A percentile compares a stretch with the other conserved stretches of the same genome.
Conservation (phyloP, 2,797 vertebrate species). For the Channallabes apus region DNA sequence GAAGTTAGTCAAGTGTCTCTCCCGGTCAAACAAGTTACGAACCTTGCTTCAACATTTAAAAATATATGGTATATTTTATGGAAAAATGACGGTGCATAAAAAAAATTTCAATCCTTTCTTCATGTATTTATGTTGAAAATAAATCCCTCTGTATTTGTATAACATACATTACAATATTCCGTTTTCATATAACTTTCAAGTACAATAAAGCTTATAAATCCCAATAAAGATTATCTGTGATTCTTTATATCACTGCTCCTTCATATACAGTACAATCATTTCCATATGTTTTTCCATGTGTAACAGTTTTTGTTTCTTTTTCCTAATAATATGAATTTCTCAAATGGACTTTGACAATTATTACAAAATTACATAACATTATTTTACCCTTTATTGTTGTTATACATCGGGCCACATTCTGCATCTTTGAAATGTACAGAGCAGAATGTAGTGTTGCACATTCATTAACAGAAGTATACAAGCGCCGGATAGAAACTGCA, state of each 20-base stretch:
- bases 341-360: neutral
- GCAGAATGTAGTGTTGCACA: neutral
- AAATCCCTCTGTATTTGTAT: neutral
- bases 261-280: neutral
- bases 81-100: neutral
- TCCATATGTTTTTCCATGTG: neutral
- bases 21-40: neutral
- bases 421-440: neutral
- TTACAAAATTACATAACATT: neutral
- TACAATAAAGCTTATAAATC: neutral
- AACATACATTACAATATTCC: neutral
- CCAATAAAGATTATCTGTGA: neutral
- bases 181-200: neutral
- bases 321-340: neutral
- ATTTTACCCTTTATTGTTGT: neutral
- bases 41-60: neutral
- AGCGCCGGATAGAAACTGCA: neutral
- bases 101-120: neutral
- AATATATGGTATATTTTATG: neutral
- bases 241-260: neutral
- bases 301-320: neutral
- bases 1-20: no score
- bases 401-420: neutral
- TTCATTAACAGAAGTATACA: conserved; percentile 1
- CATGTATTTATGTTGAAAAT: neutral